Evolutionary conservation across 2,888 invertebrate species (phyloP), one percentile per base, ranked within the genome.

Genomic region (Tyria jacobaeae): DNA sequence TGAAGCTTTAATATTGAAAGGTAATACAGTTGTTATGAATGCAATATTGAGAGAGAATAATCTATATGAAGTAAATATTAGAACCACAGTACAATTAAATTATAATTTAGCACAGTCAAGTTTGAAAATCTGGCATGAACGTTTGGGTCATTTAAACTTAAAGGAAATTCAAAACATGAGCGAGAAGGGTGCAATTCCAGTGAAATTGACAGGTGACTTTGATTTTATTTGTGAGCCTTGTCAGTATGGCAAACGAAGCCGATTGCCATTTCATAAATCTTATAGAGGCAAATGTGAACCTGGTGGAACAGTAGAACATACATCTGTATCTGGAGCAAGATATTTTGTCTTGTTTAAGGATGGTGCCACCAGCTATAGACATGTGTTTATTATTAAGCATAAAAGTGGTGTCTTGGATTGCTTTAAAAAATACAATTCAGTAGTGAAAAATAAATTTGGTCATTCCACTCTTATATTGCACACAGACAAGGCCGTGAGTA

Each of bases 401-500:
- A 76, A 76, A 48, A 61, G 55, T 62, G 75, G 75, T 48, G 68
- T 71, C 0, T 21, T 71, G 1, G 31, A 69, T 1, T 54, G 7
- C 37, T 73, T 73, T 27, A 59, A 44, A 35, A 74, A 69, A 12
- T 79, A 69, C 49, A 69, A 70, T 61, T 27, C 1, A 60, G 7
- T 6, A 7, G 7, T 31, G 4, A 31, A 69, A 3, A 76, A 74
- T 17, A 63, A n/a, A 17, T 73, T 56, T 39, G 2, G 10, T n/a
- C 66, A 55, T 47, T 41, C 35, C 68, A 21, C 70, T 2, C 41
- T 34, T 1, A 68, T 57, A 37, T 44, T 73, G 15, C 67, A 66
- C 37, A 69, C 70, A 17, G 71, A 73, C 34, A 75, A 74, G 72
- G 75, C 1, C 3, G 47, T 10, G 75, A 76, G 31, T 76, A 72